Evolutionary conservation across 1,140 invertebrate species (phyloP), one percentile per base, ranked within the genome.

Genomic region (Daktulosphaira vitifoliae): DNA sequence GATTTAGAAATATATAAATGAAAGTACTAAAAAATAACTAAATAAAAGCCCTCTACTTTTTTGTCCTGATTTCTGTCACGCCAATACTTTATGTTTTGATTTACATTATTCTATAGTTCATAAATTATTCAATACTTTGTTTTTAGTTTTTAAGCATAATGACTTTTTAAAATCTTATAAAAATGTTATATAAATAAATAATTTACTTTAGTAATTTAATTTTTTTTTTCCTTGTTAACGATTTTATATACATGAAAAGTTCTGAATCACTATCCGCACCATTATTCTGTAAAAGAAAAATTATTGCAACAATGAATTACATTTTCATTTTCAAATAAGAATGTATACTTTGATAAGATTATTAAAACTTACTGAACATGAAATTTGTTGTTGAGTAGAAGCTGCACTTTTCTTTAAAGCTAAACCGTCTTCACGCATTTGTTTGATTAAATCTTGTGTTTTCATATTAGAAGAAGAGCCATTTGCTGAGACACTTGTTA

Each of bases 351-450:
- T n/a, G n/a, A n/a, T n/a, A n/a, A n/a, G n/a, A n/a, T n/a, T n/a
- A n/a, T 33, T 6, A 33, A 33, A 6, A 20, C 23, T 74, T 48
- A 62, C 74, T 23, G 78, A 75, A 64, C 79, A 69, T 68, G 75
- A 72, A 51, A 79, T 74, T 74, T 85, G 80, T 69, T 84, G 77
- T 69, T 83, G 78, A 46, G 81, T 80, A 68, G 77, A 80, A 23
- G 85, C 70, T 29, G 83, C 80, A 75, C 83, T 88, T 66, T 82
- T 85, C 76, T 93, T 96, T 72, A 96, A 81, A 64, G 86, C 85
- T 16, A 96, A 79, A 8, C 92, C 93, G 77, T 92, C 91, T 73
- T 95, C 90, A 71, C 86, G 82, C 90, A 96, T 93, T 72, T 92
- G 88, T 70, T 88, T 84, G 73, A 95, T 85, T 42, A 96, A 74